Percentiles rank a stretch among this genome's conserved stretches.
Evolutionary conservation across 2,113 vertebrate species (phyloP).

Genomic region (Sander lucioperca): DNA sequence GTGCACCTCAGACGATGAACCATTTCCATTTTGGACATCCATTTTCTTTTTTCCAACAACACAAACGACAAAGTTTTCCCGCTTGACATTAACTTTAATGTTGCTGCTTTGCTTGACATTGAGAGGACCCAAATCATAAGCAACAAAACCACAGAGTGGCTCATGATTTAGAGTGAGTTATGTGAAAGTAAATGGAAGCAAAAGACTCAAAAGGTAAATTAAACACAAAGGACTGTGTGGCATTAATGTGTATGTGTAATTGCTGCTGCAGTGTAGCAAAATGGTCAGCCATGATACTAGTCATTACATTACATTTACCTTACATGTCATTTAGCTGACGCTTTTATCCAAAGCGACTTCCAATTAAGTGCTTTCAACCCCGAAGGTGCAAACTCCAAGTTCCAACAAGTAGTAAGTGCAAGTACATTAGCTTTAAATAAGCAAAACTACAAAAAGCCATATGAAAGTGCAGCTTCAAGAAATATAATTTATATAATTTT

Average conservation of each 20-base stretch:
- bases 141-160: neutral
- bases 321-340: too few relatives aligned
- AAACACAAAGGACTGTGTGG: slow-evolving; percentile 6
- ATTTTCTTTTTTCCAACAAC: neutral
- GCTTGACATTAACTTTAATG: neutral
- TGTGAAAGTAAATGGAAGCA: neutral
- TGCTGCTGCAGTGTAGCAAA: slow-evolving; percentile 11
- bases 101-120: neutral
- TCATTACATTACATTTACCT: too few relatives aligned
- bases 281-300: slow-evolving; percentile 24
- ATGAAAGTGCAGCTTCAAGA: too few relatives aligned
- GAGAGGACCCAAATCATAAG: neutral
- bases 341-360: too few relatives aligned
- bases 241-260: slow-evolving; percentile 17
- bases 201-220: neutral
- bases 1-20: neutral
- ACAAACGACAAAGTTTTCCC: too few relatives aligned
- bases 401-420: too few relatives aligned
- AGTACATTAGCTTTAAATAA: too few relatives aligned
- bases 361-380: too few relatives aligned
- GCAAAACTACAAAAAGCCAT: too few relatives aligned
- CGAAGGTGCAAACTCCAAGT: too few relatives aligned
- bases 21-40: neutral
- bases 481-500: too few relatives aligned
- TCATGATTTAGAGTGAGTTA: neutral